phyloP scores from a whole-genome alignment of 2,113 vertebrate genomes.

The Varanus salvator region DNA sequence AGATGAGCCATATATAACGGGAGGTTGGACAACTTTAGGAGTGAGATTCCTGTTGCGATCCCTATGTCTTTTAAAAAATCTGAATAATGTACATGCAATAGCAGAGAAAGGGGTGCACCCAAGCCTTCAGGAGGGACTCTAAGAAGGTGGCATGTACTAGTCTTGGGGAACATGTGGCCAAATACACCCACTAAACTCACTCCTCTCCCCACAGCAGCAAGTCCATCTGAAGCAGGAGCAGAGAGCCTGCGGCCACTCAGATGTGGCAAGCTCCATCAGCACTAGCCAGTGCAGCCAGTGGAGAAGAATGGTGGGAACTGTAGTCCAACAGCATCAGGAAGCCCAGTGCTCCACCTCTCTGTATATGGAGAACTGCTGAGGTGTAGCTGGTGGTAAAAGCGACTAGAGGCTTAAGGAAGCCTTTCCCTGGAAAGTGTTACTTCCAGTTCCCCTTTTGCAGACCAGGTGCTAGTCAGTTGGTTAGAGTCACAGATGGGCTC shows the following conservation, averaged over 20 bases:
- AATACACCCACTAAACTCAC: not conserved
- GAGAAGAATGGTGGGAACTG: too few species aligned
- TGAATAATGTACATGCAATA: not conserved
- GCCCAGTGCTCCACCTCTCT: too few species aligned
- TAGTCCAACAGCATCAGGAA: too few species aligned
- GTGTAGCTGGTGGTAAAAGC: not conserved
- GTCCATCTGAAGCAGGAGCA: not conserved
- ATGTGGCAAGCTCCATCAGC: too few species aligned
- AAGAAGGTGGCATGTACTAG: not conserved
- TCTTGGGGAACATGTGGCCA: not conserved
- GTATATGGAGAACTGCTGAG: not conserved
- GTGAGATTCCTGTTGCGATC: not conserved
- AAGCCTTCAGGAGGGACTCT: not conserved
- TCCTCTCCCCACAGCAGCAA: not conserved
- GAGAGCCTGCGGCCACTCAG: too few species aligned
- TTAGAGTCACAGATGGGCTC: not conserved
- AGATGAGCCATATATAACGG: not conserved
- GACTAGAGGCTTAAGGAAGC: not conserved
- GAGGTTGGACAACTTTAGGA: not conserved
- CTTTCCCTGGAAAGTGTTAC: not conserved
- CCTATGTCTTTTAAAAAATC: not conserved
- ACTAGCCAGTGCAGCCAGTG: too few species aligned
- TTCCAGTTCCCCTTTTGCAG: not conserved
- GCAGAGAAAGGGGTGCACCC: too few species aligned
- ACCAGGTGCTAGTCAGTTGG: not conserved